phyloP scores from a whole-genome alignment of 2,797 vertebrate genomes.

The Sphaeramia orbicularis region DNA sequence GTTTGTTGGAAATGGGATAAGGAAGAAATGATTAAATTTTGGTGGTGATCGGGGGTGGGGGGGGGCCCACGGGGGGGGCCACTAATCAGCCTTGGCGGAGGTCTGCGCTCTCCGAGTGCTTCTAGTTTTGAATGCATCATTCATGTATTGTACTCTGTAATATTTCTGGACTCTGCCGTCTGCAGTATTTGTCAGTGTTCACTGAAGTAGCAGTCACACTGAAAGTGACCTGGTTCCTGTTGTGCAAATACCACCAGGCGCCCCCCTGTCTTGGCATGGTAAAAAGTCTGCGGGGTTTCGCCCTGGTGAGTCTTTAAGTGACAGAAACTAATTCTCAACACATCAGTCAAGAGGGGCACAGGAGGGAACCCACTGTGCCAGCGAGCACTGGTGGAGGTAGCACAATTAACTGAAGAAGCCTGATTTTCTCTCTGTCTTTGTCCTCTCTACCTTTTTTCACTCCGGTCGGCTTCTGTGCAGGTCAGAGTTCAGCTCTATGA shows the following conservation, averaged over 20 bases:
- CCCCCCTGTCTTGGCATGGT: slow-evolving; percentile 35
- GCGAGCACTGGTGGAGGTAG: slow-evolving; percentile 30
- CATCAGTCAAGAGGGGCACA: slow-evolving; percentile 71
- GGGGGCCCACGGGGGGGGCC: too few relatives aligned
- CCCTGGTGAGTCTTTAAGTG: slow-evolving; percentile 65
- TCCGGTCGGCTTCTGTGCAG: slow-evolving; percentile 26
- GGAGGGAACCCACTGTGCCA: slow-evolving; percentile 44
- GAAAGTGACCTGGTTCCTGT: slow-evolving; percentile 67
- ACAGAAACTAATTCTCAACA: slow-evolving; percentile 77
- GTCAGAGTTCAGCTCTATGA: slow-evolving; percentile 62
- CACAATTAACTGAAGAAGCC: slow-evolving; percentile 56
- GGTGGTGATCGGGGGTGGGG: too few relatives aligned
- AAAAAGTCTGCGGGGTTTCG: slow-evolving; percentile 52
- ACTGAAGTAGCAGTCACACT: slow-evolving; percentile 39
- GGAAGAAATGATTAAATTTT: too few relatives aligned
- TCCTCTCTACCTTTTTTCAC: slow-evolving; percentile 38
- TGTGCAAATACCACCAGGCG: slow-evolving; percentile 48
- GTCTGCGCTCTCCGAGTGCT: too few relatives aligned
- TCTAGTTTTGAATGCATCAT: not conserved
- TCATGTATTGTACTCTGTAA: not conserved
- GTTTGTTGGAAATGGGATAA: too few relatives aligned
- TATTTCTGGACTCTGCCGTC: slow-evolving; percentile 16
- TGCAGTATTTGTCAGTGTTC: slow-evolving; percentile 43
- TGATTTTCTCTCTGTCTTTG: slow-evolving; percentile 36
- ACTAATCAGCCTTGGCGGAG: too few relatives aligned